Percentiles rank a stretch among this genome's conserved stretches.
These are phyloP conservation scores for Drepanosiphum platanoidis DNA, from an alignment of 2,888 invertebrate genomes.

Conservation along the genomic window DNA sequence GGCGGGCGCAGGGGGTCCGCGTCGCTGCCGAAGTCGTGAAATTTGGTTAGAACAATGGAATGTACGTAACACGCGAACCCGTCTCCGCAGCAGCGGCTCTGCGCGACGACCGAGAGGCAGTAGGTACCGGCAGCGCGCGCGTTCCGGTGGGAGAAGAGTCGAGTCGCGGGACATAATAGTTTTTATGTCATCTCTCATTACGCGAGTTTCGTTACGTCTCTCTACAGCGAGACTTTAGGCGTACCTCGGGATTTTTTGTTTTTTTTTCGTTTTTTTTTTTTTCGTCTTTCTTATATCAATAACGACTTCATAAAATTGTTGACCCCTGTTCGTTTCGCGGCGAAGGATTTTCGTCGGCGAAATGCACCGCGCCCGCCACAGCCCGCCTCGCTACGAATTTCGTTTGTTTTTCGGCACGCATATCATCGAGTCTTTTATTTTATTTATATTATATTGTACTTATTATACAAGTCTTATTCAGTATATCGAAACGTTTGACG, in stretches of 20 bases:
- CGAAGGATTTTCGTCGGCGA: too few species aligned
- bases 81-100: too few species aligned
- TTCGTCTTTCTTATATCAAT: not conserved
- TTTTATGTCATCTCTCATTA: conserved; percentile 48
- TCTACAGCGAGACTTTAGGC: not conserved
- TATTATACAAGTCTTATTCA: too few species aligned
- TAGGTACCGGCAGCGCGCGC: not conserved
- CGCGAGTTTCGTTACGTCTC: conserved; percentile 12
- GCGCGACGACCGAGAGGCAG: not conserved
- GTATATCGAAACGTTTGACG: too few species aligned
- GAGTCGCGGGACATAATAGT: conserved; percentile 42
- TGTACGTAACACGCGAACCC: conserved; percentile 49
- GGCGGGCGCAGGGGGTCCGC: conserved; percentile 17
- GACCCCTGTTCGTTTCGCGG: not conserved
- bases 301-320: not conserved
- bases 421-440: too few species aligned
- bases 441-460: too few species aligned
- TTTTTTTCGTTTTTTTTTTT: not conserved
- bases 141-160: not conserved
- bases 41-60: conserved; percentile 47
- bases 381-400: too few species aligned
- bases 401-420: too few species aligned
- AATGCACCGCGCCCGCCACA: too few species aligned
- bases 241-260: not conserved
- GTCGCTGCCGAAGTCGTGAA: conserved; percentile 25